phyloP scores from a whole-genome alignment of 2,888 invertebrate genomes.

The Neria commutata region DNA sequence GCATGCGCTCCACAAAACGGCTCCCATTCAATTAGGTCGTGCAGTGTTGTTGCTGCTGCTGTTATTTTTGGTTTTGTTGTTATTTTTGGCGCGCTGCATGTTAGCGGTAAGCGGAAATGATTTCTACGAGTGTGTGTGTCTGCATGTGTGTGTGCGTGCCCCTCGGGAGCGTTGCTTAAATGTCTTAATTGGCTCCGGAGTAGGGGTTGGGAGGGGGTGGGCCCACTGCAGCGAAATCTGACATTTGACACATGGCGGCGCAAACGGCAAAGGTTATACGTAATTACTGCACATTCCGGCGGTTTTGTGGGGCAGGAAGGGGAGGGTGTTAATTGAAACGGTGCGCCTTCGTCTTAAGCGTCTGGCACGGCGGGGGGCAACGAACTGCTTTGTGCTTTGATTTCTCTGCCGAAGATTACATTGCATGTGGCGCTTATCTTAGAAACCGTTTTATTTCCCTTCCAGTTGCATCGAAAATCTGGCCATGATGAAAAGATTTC shows the following conservation, averaged over 20 bases:
- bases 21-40: constrained; percentile 47
- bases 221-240: not conserved
- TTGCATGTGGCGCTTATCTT: too few species aligned
- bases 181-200: constrained; percentile 20
- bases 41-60: constrained; percentile 13
- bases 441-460: too few species aligned
- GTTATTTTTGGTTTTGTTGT: constrained; percentile 35
- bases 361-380: too few species aligned
- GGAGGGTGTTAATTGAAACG: not conserved
- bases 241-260: not conserved
- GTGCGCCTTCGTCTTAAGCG: too few species aligned
- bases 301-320: not conserved
- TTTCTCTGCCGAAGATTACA: too few species aligned
- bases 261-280: not conserved
- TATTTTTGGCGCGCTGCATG: constrained; percentile 36
- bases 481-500: not conserved
- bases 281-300: not conserved
- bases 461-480: not conserved
- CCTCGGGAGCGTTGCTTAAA: not conserved
- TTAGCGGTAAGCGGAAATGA: constrained; percentile 46
- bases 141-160: not conserved
- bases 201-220: constrained; percentile 18
- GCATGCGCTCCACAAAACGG: constrained; percentile 21
- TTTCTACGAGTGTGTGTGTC: too few species aligned
- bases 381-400: too few species aligned